Base-by-base conservation (phyloP, 1,140 invertebrate genomes). In the Zaprionus capensis region DNA sequence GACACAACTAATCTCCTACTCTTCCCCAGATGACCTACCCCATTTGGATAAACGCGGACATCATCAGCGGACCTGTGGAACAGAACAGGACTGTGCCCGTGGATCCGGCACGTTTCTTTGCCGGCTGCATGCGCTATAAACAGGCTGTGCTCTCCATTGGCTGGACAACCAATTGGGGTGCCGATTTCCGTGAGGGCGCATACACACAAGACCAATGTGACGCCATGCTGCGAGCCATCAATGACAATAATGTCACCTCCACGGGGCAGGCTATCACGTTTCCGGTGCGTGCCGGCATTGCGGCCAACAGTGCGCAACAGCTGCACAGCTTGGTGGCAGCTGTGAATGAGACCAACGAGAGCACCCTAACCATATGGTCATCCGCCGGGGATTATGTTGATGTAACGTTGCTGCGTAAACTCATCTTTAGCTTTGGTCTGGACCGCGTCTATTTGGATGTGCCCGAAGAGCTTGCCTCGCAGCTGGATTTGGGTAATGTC, bases 21-120 rank as follows among this genome's bases (percentile, higher is more conserved):
- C 3, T 31, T 7, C 7, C 17, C 4, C 91, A 97, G 96, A 92
- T 96, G 55, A 94, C 93, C 1, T 95, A 96, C 79, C 97, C 97
- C 0, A 88, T 98, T n/a, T 97, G 97, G 96, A 92, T 99, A 53
- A 98, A 98, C 91, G 97, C 97, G 1, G 97, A 98, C 91, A 97
- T 99, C 57, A 91, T 98, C 0, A 87, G 93, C 20, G 98, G 98
- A 2, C 97, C 97, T 1, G 94, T 96, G 11, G 95, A 96, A 67
- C 93, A 95, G 0, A 93, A 91, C 3, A 88, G 78, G 0, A 93
- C 87, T 0, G 78, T 83, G 28, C 95, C 95, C 2, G 95, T 98
- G 1, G 94, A 97, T 91, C 93, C 96, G 0, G 93, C 92, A 2
- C 84, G 93, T 22, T 98, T 98, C 92, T 91, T 92, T 74, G 86